Conservation (phyloP, 2,797 vertebrate genomes). For the Erethizon dorsatum region DNA sequence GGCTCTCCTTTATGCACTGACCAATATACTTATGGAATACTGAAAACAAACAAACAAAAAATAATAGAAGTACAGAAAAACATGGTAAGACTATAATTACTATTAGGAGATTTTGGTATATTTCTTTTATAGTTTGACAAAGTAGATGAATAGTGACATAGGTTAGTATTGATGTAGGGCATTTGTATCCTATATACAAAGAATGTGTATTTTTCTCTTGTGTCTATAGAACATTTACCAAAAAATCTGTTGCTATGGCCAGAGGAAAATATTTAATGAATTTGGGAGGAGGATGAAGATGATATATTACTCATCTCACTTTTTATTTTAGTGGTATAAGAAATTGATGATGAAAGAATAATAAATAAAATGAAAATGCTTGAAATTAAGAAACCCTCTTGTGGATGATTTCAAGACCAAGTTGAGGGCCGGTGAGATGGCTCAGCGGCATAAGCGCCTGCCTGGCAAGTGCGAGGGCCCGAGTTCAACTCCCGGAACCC, state of each 20-base stretch:
- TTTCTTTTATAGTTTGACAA: constrained; percentile 3
- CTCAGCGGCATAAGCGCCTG: too few species aligned
- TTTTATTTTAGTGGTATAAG: neutral
- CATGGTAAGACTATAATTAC: neutral
- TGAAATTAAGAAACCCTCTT: constrained; percentile 40
- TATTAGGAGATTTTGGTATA: constrained; percentile 1
- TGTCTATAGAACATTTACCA: neutral
- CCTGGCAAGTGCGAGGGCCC: too few species aligned
- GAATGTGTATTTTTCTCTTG: neutral
- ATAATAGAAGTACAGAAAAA: neutral
- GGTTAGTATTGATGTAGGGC: neutral
- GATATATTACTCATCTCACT: neutral
- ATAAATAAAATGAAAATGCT: constrained; percentile 4
- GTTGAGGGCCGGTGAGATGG: too few species aligned
- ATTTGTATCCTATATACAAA: neutral
- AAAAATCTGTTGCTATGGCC: neutral
- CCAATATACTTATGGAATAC: neutral
- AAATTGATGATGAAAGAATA: neutral
- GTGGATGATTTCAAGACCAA: neutral
- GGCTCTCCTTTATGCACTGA: neutral
- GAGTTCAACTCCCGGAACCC: too few species aligned
- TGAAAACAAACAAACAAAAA: neutral
- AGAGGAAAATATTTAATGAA: neutral
- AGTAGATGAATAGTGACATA: neutral
- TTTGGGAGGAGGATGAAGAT: neutral